phyloP scores from a whole-genome alignment of 2,797 vertebrate genomes.

The Sebastes cheni region DNA sequence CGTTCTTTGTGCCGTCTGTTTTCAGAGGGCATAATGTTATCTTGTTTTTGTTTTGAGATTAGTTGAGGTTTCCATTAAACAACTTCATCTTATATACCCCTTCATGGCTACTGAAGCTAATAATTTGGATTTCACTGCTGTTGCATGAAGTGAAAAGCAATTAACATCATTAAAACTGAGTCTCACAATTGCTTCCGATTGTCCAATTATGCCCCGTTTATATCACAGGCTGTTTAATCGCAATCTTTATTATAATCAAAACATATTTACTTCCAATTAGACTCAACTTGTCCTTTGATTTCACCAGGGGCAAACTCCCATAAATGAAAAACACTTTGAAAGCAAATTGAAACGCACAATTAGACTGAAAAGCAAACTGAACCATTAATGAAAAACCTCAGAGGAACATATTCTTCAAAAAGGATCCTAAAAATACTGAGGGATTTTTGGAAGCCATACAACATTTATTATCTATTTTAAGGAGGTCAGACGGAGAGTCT shows the following conservation, averaged over 20 bases:
- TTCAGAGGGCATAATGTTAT: neutral
- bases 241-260: neutral
- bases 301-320: neutral
- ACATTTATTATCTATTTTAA: neutral
- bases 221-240: neutral
- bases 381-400: neutral
- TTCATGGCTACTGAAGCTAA: neutral
- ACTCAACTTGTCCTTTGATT: neutral
- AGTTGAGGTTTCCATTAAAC: neutral
- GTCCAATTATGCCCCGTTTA: neutral
- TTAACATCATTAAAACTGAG: neutral
- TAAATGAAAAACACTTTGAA: neutral
- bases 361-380: neutral
- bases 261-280: neutral
- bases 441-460: neutral
- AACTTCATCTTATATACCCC: neutral
- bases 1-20: neutral
- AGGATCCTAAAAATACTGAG: neutral
- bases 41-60: neutral
- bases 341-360: neutral
- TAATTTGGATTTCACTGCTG: neutral
- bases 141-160: neutral
- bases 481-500: neutral
- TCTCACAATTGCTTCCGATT: neutral
- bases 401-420: neutral